Evolutionary conservation across 2,888 invertebrate genomes (phyloP).

Genomic region (Yponomeuta plumbellus): DNA sequence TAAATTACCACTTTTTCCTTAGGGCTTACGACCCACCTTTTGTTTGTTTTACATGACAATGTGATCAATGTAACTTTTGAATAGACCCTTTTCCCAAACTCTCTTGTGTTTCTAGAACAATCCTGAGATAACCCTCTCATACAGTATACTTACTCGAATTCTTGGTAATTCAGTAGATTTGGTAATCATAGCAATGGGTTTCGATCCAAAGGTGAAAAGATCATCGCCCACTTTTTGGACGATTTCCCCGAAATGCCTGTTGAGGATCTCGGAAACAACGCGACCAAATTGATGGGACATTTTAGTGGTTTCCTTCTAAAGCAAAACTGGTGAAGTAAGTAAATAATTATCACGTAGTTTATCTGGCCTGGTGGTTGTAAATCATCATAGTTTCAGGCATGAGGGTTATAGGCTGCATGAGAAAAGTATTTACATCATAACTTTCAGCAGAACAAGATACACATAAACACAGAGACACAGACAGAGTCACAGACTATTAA

Average conservation of each 20-base stretch:
- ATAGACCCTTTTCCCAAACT: too few species aligned
- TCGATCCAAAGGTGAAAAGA: constrained; percentile 82
- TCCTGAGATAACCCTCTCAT: too few species aligned
- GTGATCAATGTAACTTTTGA: too few species aligned
- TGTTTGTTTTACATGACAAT: too few species aligned
- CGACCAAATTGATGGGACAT: constrained; percentile 86
- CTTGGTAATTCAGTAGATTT: constrained; percentile 74
- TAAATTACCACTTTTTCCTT: too few species aligned
- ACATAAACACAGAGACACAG: too few species aligned
- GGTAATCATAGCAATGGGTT: constrained; percentile 80
- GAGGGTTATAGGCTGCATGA: neutral
- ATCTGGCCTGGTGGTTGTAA: neutral
- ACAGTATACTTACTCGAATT: constrained; percentile 47
- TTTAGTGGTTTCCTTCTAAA: constrained; percentile 25
- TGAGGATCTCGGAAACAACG: constrained; percentile 82
- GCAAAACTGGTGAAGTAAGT: neutral
- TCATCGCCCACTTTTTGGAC: constrained; percentile 84
- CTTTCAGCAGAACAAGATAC: too few species aligned
- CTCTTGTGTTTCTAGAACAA: too few species aligned
- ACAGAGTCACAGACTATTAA: too few species aligned
- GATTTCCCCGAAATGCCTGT: constrained; percentile 87
- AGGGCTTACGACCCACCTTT: too few species aligned
- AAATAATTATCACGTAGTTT: neutral
- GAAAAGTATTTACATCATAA: too few species aligned
- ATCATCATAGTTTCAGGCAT: neutral